Percentiles rank a stretch among this genome's conserved stretches.
Conservation (phyloP, 2,113 vertebrate genomes). For the Otolemur garnettii region DNA sequence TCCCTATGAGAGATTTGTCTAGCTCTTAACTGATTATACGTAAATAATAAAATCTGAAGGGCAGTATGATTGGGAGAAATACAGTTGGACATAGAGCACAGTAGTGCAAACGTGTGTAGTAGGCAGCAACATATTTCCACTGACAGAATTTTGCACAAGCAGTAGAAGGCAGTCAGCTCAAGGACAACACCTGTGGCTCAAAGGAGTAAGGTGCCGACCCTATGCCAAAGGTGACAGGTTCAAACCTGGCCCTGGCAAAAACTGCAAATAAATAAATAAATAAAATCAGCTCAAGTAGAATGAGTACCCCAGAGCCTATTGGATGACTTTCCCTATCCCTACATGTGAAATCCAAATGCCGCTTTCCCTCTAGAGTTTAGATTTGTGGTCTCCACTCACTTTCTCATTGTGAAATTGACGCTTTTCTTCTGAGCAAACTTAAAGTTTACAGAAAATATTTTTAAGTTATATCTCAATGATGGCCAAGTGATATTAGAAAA, state of each 20-base stretch:
- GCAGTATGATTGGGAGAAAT: not conserved
- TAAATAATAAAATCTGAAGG: not conserved
- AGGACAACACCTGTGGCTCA: no score
- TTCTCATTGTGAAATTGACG: no score
- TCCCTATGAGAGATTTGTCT: no score
- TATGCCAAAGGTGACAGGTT: no score
- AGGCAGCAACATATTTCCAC: not conserved
- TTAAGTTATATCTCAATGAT: constrained; percentile 62
- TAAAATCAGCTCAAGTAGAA: not conserved
- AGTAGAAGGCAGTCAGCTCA: not conserved
- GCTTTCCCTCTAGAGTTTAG: no score
- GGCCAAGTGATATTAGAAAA: not conserved
- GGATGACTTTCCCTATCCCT: not conserved
- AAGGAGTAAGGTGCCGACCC: no score
- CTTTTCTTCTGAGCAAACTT: constrained; percentile 25
- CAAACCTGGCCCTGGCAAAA: no score
- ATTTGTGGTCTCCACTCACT: no score
- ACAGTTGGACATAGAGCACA: fast-evolving
- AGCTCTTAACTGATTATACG: not conserved
- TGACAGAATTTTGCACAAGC: not conserved
- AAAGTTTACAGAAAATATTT: constrained; percentile 30
- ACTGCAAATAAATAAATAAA: no score
- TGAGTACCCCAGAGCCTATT: not conserved
- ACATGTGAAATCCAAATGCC: not conserved
- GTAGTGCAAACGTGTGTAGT: not conserved